Evolutionary conservation across 2,113 vertebrate genomes (phyloP), one percentile per base, ranked within the genome.

Genomic region (Eurypyga helias): DNA sequence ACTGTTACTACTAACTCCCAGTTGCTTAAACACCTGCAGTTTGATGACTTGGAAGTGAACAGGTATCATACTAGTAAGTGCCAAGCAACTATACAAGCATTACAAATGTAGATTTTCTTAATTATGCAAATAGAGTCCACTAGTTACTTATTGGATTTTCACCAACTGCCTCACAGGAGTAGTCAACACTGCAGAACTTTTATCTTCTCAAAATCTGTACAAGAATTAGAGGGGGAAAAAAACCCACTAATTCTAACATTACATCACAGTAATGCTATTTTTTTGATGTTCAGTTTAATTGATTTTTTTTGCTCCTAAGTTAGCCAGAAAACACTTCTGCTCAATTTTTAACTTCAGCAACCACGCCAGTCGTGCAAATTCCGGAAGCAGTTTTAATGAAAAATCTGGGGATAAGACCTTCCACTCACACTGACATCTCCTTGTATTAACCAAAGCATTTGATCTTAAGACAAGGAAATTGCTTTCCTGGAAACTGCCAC

Each of bases 11-110:
- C 80, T 90, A 95, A 96, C 64, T 94, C 34, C 71, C 64, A 97
- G 49, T 75, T 94, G 90, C 31, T 62, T 80, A 51, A 97, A 73
- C 19, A 94, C 60, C 85, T 94, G 82, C 78, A 93, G 83, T 93
- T 85, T 31, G 46, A 94, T 93, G 86, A 90, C 62, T 83, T 84
- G 43, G 77, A 93, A 95, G 83, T 72, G 71, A 73, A 72, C 45
- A 95, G 25, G 15, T 91, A 72, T 69, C 33, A 81, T 33, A 66
- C 4, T 60, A 91, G 73, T 85, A 82, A 95, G 38, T 67, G n/a
- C 51, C 80, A 75, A 92, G 17, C 51, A 91, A 89, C 45, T 72
- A 75, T 4, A 80, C 3, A 52, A 51, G 55, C 57, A 87, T 77
- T 77, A 82, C 24, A 33, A 41, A 57, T 5, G 13, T 34, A 87